Evolutionary conservation across 2,888 invertebrate species (phyloP).

Genomic region (Agrilus mali): DNA sequence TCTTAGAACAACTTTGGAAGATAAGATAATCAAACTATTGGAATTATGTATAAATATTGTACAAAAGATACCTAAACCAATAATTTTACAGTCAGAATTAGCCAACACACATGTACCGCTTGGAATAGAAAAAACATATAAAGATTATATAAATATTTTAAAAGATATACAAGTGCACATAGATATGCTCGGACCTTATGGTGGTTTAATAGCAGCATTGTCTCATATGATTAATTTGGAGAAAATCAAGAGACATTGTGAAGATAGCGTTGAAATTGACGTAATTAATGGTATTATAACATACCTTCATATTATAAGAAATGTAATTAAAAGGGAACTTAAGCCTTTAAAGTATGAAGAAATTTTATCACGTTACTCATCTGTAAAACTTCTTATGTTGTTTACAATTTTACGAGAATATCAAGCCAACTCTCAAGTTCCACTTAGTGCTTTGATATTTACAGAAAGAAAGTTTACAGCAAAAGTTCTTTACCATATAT

Average conservation of each 20-base stretch:
- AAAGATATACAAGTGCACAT: conserved; percentile 32
- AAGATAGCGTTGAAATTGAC: conserved; percentile 27
- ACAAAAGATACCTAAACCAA: conserved; percentile 1
- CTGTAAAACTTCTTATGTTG: conserved; percentile 50
- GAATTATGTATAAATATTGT: conserved; percentile 11
- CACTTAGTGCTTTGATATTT: conserved; percentile 59
- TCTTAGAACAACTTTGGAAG: conserved; percentile 7
- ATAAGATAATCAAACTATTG: conserved; percentile 10
- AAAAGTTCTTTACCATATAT: conserved; percentile 56
- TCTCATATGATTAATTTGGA: conserved; percentile 51
- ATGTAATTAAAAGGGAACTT: conserved; percentile 42
- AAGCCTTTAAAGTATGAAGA: conserved; percentile 28
- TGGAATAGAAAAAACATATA: conserved; percentile 20
- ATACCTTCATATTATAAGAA: conserved; percentile 35
- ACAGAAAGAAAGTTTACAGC: conserved; percentile 62
- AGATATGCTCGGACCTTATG: conserved; percentile 42
- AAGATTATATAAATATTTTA: conserved; percentile 21
- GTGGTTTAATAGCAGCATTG: conserved; percentile 45
- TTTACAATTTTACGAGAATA: conserved; percentile 48
- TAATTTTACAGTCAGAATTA: conserved; percentile 9
- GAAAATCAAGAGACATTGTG: conserved; percentile 39
- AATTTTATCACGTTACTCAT: conserved; percentile 45
- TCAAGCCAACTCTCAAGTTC: conserved; percentile 34
- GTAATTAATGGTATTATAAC: conserved; percentile 30
- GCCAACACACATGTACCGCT: conserved; percentile 11